A percentile compares a stretch with the other conserved stretches of the same genome.
Evolutionary conservation across 2,888 invertebrate species (phyloP).

Genomic region (Mesochorus sp.): DNA sequence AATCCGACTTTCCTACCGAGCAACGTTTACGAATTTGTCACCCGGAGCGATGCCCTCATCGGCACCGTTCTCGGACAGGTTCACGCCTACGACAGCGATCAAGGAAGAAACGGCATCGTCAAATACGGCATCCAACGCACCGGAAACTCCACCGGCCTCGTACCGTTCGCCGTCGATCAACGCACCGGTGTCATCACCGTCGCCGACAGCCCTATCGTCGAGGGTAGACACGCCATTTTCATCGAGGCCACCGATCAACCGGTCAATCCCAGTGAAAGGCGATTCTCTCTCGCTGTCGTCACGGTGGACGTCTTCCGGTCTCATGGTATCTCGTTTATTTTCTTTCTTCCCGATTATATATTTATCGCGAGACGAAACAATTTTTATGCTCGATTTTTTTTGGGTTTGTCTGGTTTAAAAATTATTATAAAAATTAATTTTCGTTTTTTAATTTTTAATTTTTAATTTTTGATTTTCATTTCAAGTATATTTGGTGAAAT

Average conservation of each 20-base stretch:
- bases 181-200: constrained; percentile 88
- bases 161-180: constrained; percentile 89
- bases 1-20: constrained; percentile 93
- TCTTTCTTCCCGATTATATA: too few relatives aligned
- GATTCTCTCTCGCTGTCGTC: constrained; percentile 93
- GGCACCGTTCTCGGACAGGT: constrained; percentile 91
- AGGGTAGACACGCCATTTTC: constrained; percentile 91
- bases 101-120: constrained; percentile 90
- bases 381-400: too few relatives aligned
- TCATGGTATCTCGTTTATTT: constrained; percentile 72
- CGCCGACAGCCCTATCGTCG: constrained; percentile 85
- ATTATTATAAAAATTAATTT: too few relatives aligned
- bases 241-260: constrained; percentile 93
- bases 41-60: constrained; percentile 86
- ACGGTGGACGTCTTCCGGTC: constrained; percentile 88
- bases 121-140: constrained; percentile 89
- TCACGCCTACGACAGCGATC: constrained; percentile 91
- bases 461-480: too few relatives aligned
- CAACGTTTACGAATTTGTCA: constrained; percentile 91
- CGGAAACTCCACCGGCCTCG: constrained; percentile 85
- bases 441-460: too few relatives aligned
- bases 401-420: too few relatives aligned
- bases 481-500: too few relatives aligned
- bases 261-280: constrained; percentile 90
- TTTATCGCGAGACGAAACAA: too few relatives aligned